These are phyloP conservation scores for Coryphaenoides rupestris DNA, from an alignment of 2,113 vertebrate species.

Conservation along the genomic window DNA sequence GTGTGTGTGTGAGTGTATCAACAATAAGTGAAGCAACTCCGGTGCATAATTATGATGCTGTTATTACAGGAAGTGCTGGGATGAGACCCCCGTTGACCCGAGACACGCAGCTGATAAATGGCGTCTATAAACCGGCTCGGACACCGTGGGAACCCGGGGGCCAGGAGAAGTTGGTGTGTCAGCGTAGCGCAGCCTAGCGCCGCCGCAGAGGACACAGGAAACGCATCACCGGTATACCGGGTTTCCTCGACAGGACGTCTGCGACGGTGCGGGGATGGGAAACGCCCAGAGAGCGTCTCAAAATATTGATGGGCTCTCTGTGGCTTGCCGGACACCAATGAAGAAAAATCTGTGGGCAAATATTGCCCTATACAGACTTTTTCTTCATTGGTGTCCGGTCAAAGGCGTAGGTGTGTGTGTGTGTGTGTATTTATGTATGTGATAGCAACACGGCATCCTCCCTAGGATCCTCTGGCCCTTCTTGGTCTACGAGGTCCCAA, in stretches of 20 bases:
- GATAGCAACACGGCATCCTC: too few relatives aligned
- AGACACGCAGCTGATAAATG: not conserved
- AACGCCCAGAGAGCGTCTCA: not conserved
- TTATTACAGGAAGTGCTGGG: not conserved
- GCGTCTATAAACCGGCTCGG: constrained; percentile 7
- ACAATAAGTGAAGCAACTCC: not conserved
- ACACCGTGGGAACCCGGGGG: constrained; percentile 9
- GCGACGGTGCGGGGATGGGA: not conserved
- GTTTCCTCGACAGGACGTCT: constrained; percentile 19
- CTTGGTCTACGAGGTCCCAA: too few relatives aligned
- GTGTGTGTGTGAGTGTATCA: not conserved
- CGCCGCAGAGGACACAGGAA: constrained; percentile 17
- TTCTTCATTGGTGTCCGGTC: too few relatives aligned
- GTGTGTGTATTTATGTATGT: too few relatives aligned
- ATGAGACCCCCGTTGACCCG: not conserved
- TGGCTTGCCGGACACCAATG: too few relatives aligned
- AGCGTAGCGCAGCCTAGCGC: constrained; percentile 2
- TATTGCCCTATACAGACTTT: too few relatives aligned
- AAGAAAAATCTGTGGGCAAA: too few relatives aligned
- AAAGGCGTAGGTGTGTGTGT: too few relatives aligned
- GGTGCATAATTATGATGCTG: not conserved
- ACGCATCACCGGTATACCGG: constrained; percentile 30
- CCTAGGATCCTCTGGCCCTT: too few relatives aligned
- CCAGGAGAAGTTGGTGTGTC: not conserved
- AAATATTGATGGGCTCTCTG: not conserved